Percentiles rank a stretch among this genome's conserved stretches.
Evolutionary conservation across 1,140 invertebrate species (phyloP).

Genomic region (Dinoponera quadriceps): DNA sequence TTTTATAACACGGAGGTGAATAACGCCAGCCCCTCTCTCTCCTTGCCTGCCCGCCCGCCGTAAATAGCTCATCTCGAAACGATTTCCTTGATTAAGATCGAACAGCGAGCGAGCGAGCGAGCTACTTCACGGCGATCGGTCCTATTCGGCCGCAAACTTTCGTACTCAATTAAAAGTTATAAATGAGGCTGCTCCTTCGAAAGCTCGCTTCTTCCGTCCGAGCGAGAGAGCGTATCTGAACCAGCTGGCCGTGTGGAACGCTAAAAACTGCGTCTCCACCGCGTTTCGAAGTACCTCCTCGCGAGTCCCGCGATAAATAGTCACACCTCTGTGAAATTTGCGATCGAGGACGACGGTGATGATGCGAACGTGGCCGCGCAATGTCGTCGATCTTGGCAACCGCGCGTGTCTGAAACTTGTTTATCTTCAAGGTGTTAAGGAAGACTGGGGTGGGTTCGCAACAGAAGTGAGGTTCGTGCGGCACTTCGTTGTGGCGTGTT

Average conservation of each 20-base stretch:
- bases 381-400: background rate
- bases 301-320: constrained; percentile 14
- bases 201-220: constrained; percentile 63
- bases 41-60: background rate
- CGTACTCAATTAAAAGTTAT: constrained; percentile 77
- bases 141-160: constrained; percentile 64
- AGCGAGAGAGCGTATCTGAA: constrained; percentile 44
- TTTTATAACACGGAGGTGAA: constrained; percentile 20
- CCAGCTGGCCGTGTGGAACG: constrained; percentile 40
- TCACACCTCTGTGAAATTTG: background rate
- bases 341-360: constrained; percentile 11
- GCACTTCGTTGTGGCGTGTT: no score
- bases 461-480: no score
- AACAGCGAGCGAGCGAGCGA: constrained; percentile 36
- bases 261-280: constrained; percentile 38
- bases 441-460: no score
- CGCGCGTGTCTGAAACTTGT: background rate
- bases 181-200: constrained; percentile 71
- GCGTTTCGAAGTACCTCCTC: background rate
- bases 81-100: constrained; percentile 60
- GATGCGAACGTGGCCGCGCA: background rate
- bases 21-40: background rate
- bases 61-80: constrained; percentile 53
- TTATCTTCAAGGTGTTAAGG: no score
- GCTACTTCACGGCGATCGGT: constrained; percentile 37